A percentile compares a stretch with the other conserved stretches of the same genome.
phyloP scores from a whole-genome alignment of 1,140 invertebrate species.

The Pseudomyrmex pallidus region DNA sequence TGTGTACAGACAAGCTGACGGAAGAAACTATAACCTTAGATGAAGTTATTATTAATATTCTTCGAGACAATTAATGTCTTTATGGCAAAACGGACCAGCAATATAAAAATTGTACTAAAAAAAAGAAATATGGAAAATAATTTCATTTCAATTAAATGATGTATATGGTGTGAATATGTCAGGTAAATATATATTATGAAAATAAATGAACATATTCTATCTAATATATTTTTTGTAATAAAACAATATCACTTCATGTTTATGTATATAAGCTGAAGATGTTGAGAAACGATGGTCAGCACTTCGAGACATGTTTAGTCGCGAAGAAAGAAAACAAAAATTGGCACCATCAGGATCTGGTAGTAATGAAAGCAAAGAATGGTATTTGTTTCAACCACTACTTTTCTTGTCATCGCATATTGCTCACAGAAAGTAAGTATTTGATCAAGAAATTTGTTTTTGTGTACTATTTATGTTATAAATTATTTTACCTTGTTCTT shows the following conservation, averaged over 20 bases:
- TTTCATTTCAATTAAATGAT: not conserved
- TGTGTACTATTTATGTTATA: no score
- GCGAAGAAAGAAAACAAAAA: slow-evolving; percentile 2
- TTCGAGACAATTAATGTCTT: not conserved
- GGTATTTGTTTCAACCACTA: not conserved
- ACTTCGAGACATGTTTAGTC: slow-evolving; percentile 1
- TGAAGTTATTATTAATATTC: not conserved
- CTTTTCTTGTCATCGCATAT: not conserved
- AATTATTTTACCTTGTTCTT: no score
- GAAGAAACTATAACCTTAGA: not conserved
- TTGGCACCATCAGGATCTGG: not conserved
- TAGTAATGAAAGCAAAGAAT: not conserved
- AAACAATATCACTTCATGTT: not conserved
- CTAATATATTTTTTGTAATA: not conserved
- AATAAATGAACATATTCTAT: not conserved
- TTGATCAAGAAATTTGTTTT: not conserved
- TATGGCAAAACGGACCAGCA: not conserved
- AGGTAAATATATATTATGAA: not conserved
- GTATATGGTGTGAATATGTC: not conserved
- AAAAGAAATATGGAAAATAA: not conserved
- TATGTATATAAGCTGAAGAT: not conserved
- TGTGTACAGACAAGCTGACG: not conserved
- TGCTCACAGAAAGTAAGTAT: slow-evolving; percentile 6
- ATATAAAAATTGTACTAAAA: not conserved
- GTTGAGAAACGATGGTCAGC: not conserved